Evolutionary conservation across 2,888 invertebrate genomes (phyloP).

Genomic region (Marasmarcha lunaedactyla): DNA sequence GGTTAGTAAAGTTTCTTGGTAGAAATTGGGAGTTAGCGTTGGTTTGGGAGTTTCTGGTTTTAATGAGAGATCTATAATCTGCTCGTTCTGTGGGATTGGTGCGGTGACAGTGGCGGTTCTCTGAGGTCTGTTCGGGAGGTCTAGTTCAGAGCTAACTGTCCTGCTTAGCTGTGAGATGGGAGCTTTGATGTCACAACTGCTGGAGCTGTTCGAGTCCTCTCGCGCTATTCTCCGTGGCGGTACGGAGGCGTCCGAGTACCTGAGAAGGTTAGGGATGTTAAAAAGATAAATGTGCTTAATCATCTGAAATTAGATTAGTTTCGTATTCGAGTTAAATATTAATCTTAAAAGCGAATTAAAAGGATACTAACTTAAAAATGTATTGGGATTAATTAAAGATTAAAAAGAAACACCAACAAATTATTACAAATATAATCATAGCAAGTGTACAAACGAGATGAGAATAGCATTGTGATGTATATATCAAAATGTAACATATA

Average conservation of each 20-base stretch:
- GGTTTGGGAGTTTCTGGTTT: constrained; percentile 29
- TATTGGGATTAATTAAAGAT: no score
- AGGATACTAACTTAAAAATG: no score
- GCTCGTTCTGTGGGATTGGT: constrained; percentile 18
- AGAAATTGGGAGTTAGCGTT: constrained; percentile 46
- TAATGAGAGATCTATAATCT: constrained; percentile 45
- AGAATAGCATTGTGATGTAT: no score
- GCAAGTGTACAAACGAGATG: no score
- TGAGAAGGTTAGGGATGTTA: constrained; percentile 16
- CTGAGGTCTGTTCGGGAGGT: background rate
- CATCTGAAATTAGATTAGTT: no score
- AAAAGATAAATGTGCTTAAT: no score
- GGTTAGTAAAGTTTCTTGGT: constrained; percentile 45
- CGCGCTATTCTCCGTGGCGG: constrained; percentile 38
- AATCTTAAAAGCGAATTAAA: no score
- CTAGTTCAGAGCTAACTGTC: constrained; percentile 17
- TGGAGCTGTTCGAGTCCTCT: constrained; percentile 51
- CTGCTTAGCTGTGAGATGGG: constrained; percentile 27
- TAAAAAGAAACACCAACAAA: no score
- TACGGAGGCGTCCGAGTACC: constrained; percentile 39
- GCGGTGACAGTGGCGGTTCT: background rate
- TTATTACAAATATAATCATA: no score
- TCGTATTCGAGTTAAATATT: no score
- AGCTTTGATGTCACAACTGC: constrained; percentile 31
- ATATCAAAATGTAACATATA: no score